phyloP scores from a whole-genome alignment of 2,113 vertebrate genomes.

The Tauraco erythrolophus region DNA sequence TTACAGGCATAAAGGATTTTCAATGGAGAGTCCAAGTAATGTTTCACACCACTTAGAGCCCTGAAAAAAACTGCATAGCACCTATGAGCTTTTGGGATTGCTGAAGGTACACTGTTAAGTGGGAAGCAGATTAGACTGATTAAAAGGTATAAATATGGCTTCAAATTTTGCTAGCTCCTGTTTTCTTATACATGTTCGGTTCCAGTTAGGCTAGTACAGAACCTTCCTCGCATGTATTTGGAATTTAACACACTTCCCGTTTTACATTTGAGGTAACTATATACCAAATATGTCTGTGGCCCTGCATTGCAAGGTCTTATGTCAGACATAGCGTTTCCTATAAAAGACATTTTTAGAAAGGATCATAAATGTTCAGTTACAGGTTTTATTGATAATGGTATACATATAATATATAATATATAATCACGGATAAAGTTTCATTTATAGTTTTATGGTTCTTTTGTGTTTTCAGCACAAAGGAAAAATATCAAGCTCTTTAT shows the following conservation, averaged over 20 bases:
- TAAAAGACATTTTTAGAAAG: background rate
- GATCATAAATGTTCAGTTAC: background rate
- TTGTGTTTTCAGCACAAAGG: background rate
- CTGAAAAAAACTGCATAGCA: background rate
- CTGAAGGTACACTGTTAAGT: background rate
- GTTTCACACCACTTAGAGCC: background rate
- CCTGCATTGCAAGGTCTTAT: background rate
- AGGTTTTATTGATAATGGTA: background rate
- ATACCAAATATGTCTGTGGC: background rate
- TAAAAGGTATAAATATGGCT: background rate
- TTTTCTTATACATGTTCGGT: background rate
- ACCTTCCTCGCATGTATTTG: background rate
- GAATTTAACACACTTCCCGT: background rate
- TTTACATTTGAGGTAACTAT: background rate
- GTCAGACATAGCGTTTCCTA: background rate
- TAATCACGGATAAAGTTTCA: fast-evolving
- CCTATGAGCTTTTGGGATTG: background rate
- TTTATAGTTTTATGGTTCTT: background rate
- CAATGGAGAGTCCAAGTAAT: background rate
- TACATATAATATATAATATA: background rate
- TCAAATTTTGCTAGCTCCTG: background rate
- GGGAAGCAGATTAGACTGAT: background rate
- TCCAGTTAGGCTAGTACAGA: background rate
- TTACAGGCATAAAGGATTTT: background rate
- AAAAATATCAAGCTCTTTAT: background rate